These are phyloP conservation scores for Sceliomorpha sp. DNA, from an alignment of 2,888 invertebrate genomes.

Conservation along the genomic window DNA sequence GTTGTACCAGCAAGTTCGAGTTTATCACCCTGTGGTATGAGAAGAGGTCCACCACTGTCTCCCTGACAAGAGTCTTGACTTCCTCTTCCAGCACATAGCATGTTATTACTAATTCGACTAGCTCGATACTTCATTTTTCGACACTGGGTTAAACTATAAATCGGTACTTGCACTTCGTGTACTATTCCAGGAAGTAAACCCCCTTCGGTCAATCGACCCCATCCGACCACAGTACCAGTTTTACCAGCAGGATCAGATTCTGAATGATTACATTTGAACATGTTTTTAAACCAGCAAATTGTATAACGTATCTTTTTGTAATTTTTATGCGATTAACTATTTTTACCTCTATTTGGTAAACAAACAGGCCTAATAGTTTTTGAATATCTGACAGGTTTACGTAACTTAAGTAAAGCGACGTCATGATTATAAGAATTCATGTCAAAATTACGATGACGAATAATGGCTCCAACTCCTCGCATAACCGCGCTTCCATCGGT, in stretches of 20 bases:
- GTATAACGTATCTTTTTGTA: no score
- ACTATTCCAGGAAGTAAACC: conserved; percentile 89
- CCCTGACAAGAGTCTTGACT: conserved; percentile 93
- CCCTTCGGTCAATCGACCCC: conserved; percentile 92
- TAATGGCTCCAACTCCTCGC: conserved; percentile 89
- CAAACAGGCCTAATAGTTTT: conserved; percentile 90
- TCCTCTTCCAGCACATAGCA: conserved; percentile 92
- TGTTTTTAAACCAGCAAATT: not conserved
- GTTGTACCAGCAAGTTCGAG: conserved; percentile 91
- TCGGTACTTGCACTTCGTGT: conserved; percentile 92
- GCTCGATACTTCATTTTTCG: conserved; percentile 91
- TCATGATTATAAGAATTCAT: conserved; percentile 93
- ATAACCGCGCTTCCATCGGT: conserved; percentile 90
- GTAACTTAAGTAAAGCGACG: conserved; percentile 88
- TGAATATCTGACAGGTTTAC: conserved; percentile 89
- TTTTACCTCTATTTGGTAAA: conserved; percentile 82
- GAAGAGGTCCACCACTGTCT: conserved; percentile 91
- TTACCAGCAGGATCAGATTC: conserved; percentile 86
- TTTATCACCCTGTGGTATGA: conserved; percentile 88
- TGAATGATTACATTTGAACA: conserved; percentile 61
- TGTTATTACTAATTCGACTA: conserved; percentile 89
- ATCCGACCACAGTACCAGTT: conserved; percentile 90
- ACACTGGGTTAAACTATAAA: conserved; percentile 89
- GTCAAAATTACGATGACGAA: conserved; percentile 91
- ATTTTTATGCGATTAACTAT: no score